A percentile compares a stretch with the other conserved stretches of the same genome.
Evolutionary conservation across 2,113 vertebrate genomes (phyloP).

Genomic region (Chaetodon auriga): DNA sequence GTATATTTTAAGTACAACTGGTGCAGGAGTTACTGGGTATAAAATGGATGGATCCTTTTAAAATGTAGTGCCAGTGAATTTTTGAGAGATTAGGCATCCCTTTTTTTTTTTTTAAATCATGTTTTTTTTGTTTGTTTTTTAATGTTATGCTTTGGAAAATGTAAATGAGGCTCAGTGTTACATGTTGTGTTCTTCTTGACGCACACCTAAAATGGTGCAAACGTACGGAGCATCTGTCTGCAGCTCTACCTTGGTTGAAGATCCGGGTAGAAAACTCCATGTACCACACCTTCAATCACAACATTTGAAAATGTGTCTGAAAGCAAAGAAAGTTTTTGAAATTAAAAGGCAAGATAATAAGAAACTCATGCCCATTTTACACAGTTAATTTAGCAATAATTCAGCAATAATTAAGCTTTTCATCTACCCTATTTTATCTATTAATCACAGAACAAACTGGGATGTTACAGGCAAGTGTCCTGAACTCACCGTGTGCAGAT

Average conservation of each 20-base stretch:
- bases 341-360: background rate
- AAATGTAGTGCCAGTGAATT: constrained; percentile 13
- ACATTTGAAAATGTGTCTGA: constrained; percentile 83
- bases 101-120: background rate
- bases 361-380: background rate
- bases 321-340: constrained; percentile 3
- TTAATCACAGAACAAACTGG: background rate
- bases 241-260: constrained; percentile 84
- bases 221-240: constrained; percentile 8
- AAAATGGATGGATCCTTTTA: background rate
- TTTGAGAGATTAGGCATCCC: background rate
- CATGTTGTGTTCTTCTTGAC: constrained; percentile 12
- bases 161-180: constrained; percentile 49
- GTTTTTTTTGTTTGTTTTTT: background rate
- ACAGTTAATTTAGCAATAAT: background rate
- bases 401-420: background rate
- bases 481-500: constrained; percentile 89
- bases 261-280: constrained; percentile 85
- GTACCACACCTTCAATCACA: constrained; percentile 86
- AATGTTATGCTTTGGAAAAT: constrained; percentile 14
- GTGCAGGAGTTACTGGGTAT: background rate
- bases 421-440: background rate
- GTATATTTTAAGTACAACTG: background rate
- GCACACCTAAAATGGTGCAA: constrained; percentile 41
- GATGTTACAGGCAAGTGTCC: background rate